Conservation (phyloP, 2,113 vertebrate species). For the Gadus chalcogrammus region DNA sequence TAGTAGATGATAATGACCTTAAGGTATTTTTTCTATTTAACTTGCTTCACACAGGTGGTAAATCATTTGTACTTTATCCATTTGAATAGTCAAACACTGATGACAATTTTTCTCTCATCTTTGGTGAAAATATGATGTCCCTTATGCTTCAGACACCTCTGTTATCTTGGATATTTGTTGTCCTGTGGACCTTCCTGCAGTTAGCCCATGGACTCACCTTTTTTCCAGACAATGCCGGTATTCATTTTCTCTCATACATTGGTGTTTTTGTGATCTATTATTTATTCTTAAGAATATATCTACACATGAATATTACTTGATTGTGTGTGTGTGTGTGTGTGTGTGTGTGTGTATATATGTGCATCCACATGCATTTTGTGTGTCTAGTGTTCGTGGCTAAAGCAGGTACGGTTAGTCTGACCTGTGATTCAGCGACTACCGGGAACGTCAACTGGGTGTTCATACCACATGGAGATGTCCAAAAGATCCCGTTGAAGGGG, state of each 20-base stretch:
- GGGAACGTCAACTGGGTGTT: slow-evolving; percentile 48
- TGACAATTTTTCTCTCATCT: neutral
- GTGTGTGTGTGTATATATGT: no score
- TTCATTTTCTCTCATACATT: neutral
- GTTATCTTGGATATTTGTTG: slow-evolving; percentile 30
- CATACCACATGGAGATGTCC: accelerated
- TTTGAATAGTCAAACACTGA: neutral
- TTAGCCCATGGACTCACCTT: slow-evolving; percentile 17
- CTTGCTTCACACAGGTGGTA: neutral
- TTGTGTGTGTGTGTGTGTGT: no score
- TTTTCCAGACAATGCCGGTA: slow-evolving; percentile 54
- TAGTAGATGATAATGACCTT: neutral
- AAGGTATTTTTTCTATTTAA: neutral
- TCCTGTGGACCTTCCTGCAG: slow-evolving; percentile 32
- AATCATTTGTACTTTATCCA: neutral
- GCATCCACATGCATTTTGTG: neutral
- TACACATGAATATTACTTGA: no score
- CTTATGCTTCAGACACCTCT: slow-evolving; percentile 24
- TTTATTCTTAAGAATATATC: neutral
- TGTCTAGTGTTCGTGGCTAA: slow-evolving; percentile 38
- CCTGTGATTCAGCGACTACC: slow-evolving; percentile 17
- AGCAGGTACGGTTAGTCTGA: slow-evolving; percentile 28
- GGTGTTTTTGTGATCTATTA: neutral
- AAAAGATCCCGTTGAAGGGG: neutral
- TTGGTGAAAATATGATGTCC: neutral